Evolutionary conservation across 2,888 invertebrate species (phyloP).

Genomic region (Pomacea canaliculata): DNA sequence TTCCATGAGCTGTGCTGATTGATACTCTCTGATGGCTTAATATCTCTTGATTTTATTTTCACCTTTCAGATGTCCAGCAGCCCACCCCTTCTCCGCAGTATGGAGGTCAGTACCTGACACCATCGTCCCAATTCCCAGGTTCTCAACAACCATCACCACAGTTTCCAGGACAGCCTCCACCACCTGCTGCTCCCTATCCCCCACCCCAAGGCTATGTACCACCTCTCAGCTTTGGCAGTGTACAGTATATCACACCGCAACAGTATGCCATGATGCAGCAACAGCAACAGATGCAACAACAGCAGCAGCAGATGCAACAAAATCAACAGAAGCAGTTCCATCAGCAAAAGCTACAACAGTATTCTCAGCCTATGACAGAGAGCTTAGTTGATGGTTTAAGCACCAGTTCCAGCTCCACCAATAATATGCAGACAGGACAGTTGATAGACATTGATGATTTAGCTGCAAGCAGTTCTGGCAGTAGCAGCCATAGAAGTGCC

Average conservation of each 20-base stretch:
- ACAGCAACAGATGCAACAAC: conserved; percentile 31
- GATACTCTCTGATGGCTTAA: no score
- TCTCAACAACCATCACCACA: conserved; percentile 28
- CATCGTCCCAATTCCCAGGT: conserved; percentile 29
- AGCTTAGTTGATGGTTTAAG: conserved; percentile 11
- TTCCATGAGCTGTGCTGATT: no score
- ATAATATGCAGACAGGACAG: conserved; percentile 35
- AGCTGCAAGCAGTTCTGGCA: conserved; percentile 5
- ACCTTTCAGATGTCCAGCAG: conserved; percentile 7
- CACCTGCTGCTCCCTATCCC: conserved; percentile 19
- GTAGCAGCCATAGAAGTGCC: conserved; percentile 22
- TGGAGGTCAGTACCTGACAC: conserved; percentile 27
- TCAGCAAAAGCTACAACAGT: conserved; percentile 28
- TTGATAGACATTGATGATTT: conserved; percentile 37
- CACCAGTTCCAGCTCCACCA: conserved; percentile 10
- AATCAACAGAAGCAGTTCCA: conserved; percentile 28
- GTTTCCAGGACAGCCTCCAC: conserved; percentile 35
- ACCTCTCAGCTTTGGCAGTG: conserved; percentile 31
- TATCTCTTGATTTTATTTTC: no score
- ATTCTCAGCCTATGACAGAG: conserved; percentile 21
- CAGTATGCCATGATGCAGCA: conserved; percentile 42
- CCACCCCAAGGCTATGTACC: background rate
- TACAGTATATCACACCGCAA: conserved; percentile 37
- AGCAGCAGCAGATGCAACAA: conserved; percentile 18
- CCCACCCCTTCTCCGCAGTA: conserved; percentile 30